Evolutionary conservation across 2,888 invertebrate species (phyloP), one percentile per base, ranked within the genome.

Genomic region (Neoascia interrupta): DNA sequence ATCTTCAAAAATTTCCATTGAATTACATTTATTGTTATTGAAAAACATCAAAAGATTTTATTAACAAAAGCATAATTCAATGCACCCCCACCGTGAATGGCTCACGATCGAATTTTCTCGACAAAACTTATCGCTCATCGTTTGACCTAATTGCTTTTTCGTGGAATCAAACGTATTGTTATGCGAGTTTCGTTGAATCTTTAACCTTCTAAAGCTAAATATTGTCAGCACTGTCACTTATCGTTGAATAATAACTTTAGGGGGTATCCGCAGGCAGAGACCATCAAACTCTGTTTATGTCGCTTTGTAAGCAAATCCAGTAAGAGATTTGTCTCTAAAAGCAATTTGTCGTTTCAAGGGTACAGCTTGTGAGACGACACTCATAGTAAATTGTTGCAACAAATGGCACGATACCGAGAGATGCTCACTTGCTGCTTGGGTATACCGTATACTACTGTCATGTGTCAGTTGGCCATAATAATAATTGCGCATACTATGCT

Each of bases 281-380:
- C 45, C 58, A 41, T 37, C 56, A 63, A 39, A 37, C 16, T 45
- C 60, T 54, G 53, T 41, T 15, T 8, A 15, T n/a, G 15, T 13
- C 26, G 39, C n/a, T 19, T 43, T 66, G 26, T 79, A 72, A 61
- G 66, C 72, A 79, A 72, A 79, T 72, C 61, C 54, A 54, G n/a
- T 21, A 36, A n/a, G n/a, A 58, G 51, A 63, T 47, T 39, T 66
- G 53, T 66, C 34, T 64, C 49, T 60, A 21, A 37, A 56, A 51
- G 66, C 54, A 73, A 79, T 79, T 79, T 73, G 73, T 79, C 73
- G 66, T 61, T 60, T 34, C 79, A 73, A 79, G 73, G 79, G 73
- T 73, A 73, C 37, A 60, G n/a, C n/a, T n/a, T n/a, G n/a, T n/a
- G n/a, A n/a, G n/a, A n/a, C n/a, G n/a, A n/a, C n/a, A n/a, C n/a